These are phyloP conservation scores for Enhydra lutris DNA, from an alignment of 2,113 vertebrate genomes.

Conservation along the genomic window DNA sequence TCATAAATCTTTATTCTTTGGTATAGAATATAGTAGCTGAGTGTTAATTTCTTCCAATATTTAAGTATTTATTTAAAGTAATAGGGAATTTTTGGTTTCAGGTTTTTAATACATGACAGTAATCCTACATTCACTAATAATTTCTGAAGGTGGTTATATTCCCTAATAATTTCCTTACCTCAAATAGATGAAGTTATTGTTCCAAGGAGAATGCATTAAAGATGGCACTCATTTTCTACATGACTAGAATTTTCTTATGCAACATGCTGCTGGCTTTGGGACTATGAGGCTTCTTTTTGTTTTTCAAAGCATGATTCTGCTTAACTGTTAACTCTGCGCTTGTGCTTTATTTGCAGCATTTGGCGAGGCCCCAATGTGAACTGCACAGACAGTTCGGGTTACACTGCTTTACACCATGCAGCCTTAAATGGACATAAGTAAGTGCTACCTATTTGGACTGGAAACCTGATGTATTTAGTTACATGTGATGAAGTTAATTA, in stretches of 20 bases:
- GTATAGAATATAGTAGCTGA: not conserved
- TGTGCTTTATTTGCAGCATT: constrained; percentile 89
- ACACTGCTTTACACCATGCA: constrained; percentile 94
- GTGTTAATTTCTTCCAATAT: constrained; percentile 42
- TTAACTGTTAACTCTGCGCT: constrained; percentile 43
- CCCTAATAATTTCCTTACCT: not conserved
- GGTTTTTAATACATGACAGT: not conserved
- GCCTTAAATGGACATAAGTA: constrained; percentile 97
- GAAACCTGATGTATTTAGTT: constrained; percentile 42
- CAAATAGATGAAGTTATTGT: not conserved
- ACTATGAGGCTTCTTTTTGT: not conserved
- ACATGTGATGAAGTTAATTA: constrained; percentile 21
- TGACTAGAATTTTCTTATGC: not conserved
- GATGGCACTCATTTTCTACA: not conserved
- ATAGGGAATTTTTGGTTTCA: not conserved
- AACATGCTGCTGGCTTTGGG: not conserved
- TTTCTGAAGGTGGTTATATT: not conserved
- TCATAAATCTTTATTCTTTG: constrained; percentile 24
- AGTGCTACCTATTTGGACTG: constrained; percentile 70
- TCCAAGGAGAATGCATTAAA: not conserved
- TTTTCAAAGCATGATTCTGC: constrained; percentile 20
- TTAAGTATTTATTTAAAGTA: constrained; percentile 5
- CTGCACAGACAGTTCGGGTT: constrained; percentile 95
- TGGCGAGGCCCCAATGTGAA: constrained; percentile 97
- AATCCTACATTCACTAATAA: not conserved